Conservation (phyloP, 2,888 invertebrate species). For the Troides helena region DNA sequence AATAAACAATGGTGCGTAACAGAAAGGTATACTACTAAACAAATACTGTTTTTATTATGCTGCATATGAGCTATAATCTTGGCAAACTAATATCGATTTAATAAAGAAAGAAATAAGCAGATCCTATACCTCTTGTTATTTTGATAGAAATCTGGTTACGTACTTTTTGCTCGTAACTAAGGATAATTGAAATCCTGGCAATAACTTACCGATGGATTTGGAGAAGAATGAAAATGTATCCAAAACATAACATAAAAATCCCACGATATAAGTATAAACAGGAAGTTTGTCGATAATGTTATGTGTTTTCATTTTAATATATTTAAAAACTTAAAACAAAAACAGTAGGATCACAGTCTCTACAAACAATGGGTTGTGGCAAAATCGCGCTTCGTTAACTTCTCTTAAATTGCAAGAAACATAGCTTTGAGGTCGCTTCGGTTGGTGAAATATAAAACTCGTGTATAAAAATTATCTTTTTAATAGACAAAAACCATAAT, state of each 20-base stretch:
- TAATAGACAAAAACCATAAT: neutral
- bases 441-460: neutral
- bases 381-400: neutral
- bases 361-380: neutral
- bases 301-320: neutral
- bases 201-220: too few species aligned
- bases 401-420: neutral
- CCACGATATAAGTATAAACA: too few species aligned
- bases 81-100: neutral
- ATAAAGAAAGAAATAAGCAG: neutral
- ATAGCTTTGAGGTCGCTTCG: neutral
- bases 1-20: conserved; percentile 12
- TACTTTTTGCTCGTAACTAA: too few species aligned
- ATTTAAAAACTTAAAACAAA: neutral
- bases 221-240: too few species aligned
- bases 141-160: too few species aligned
- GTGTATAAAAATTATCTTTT: neutral
- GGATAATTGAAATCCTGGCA: too few species aligned
- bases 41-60: neutral
- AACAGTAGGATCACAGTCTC: neutral
- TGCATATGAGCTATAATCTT: neutral
- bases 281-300: too few species aligned
- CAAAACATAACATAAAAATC: too few species aligned
- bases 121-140: too few species aligned
- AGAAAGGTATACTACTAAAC: neutral